Percentiles rank a stretch among this genome's conserved stretches.
phyloP scores from a whole-genome alignment of 2,113 vertebrate species.

The Amblyopsis rosae region DNA sequence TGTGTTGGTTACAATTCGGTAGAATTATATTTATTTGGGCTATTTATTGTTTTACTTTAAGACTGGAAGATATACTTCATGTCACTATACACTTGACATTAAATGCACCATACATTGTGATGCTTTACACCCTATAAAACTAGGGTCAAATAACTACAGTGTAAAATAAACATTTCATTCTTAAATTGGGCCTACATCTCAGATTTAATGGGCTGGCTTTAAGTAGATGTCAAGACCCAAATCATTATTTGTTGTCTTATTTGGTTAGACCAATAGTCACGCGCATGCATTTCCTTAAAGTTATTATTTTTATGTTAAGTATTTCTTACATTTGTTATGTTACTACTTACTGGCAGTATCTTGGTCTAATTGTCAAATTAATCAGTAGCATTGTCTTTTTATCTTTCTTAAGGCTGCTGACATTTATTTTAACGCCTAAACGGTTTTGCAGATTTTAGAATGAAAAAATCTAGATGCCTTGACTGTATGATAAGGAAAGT shows the following conservation, averaged over 20 bases:
- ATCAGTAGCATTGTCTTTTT: slow-evolving; percentile 48
- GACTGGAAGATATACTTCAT: slow-evolving; percentile 18
- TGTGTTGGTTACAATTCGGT: neutral
- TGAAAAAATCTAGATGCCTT: no score
- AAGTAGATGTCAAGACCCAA: slow-evolving; percentile 15
- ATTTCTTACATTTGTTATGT: neutral
- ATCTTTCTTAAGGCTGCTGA: slow-evolving; percentile 8
- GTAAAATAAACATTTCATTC: slow-evolving; percentile 25
- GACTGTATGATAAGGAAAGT: no score
- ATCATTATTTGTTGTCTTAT: slow-evolving; percentile 24
- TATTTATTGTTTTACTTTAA: slow-evolving; percentile 8
- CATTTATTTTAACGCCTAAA: neutral
- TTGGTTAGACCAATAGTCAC: slow-evolving; percentile 48
- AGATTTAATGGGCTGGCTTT: slow-evolving; percentile 3
- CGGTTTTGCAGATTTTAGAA: no score
- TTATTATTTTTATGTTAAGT: no score
- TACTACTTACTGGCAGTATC: slow-evolving; percentile 49
- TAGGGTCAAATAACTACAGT: slow-evolving; percentile 46
- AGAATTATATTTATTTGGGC: neutral
- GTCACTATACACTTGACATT: slow-evolving; percentile 10
- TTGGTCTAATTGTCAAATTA: slow-evolving; percentile 21
- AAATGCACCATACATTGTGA: slow-evolving; percentile 36
- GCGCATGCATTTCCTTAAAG: neutral
- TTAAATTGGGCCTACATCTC: slow-evolving; percentile 21
- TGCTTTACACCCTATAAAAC: slow-evolving; percentile 66